These are phyloP conservation scores for Apostichopus japonicus DNA, from an alignment of 35 echinoderm and acorn worm genomes.

Conservation along the genomic window DNA sequence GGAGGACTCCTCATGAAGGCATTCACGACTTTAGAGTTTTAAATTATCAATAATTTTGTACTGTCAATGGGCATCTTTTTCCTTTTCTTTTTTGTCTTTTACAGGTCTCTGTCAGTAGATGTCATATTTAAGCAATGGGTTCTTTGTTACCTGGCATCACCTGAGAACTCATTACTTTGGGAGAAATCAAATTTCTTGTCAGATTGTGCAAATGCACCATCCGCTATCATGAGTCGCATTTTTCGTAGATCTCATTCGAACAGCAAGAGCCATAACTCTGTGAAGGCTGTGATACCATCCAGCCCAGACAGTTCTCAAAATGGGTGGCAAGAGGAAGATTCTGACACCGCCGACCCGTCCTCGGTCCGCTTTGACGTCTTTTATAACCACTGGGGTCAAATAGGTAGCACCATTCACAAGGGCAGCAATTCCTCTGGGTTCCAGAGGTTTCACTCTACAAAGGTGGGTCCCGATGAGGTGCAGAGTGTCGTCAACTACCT, in stretches of 20 bases:
- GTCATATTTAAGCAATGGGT: not conserved
- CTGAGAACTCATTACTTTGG: not conserved
- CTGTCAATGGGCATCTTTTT: too few relatives aligned
- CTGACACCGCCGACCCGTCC: not conserved
- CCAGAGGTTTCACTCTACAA: conserved; percentile 52
- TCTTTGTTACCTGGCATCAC: conserved; percentile 23
- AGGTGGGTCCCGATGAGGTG: conserved; percentile 78
- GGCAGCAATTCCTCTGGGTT: conserved; percentile 55
- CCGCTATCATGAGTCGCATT: conserved; percentile 39
- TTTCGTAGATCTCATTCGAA: conserved; percentile 35
- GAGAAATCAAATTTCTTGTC: not conserved
- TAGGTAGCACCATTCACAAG: conserved; percentile 50
- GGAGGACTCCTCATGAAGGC: too few relatives aligned
- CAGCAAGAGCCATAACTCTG: conserved; percentile 17
- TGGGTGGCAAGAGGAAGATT: conserved; percentile 43
- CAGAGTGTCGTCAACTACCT: conserved; percentile 93
- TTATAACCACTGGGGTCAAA: conserved; percentile 78
- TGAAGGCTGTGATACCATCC: not conserved
- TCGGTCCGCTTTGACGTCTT: conserved; percentile 76
- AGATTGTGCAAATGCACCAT: not conserved
- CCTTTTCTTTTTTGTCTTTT: too few relatives aligned
- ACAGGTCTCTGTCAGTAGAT: too few relatives aligned
- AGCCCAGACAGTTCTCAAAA: not conserved
- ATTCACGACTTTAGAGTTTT: too few relatives aligned
- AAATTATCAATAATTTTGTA: too few relatives aligned